Base-by-base conservation (phyloP, 2,797 vertebrate species). In the Adrianichthys oophorus region DNA sequence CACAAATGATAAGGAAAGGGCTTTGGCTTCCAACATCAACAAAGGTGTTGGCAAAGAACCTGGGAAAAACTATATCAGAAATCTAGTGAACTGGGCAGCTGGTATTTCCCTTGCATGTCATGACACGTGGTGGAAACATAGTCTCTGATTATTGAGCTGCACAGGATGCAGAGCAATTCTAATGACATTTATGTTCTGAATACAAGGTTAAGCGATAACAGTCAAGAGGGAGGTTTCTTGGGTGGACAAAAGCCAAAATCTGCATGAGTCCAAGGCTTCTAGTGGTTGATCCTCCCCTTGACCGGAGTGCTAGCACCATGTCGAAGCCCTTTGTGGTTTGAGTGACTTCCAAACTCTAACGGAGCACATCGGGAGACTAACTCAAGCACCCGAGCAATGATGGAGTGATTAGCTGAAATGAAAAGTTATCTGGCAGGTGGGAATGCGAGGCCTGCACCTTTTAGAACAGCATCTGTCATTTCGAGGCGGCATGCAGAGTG, bases 381-480 rank as follows among this genome's bases (percentile, higher is more conserved):
- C 61, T 60, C 56, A 7, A 4, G 29, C 54, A 61, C 42, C 45
- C 1, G 14, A 58, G 52, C 46, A 29, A 47, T 47, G 18, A 65
- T 13, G 7, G 23, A 48, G 62, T 46, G 56, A 84, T 85, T 77
- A 82, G 66, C 65, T 58, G 41, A 57, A 78, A 61, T 48, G 66
- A 77, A 71, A 84, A 78, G 62, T 80, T 76, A 49, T 62, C 45
- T 72, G 66, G 65, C 76, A 84, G 77, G 76, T 74, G 75, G 75
- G 60, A 75, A 77, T 18, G 66, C 49, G 71, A 75, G 70, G 70
- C 63, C 40, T 67, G 60, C 78, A 72, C 64, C 64, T 59, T 58
- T 53, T 74, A 80, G 71, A 79, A 65, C 49, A 79, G 83, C 87
- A 89, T 87, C 88, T 89, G 84, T 80, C 85, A 78, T 55, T 80